These are phyloP conservation scores for Lasioglossum vierecki DNA, from an alignment of 2,888 invertebrate species.

Conservation along the genomic window DNA sequence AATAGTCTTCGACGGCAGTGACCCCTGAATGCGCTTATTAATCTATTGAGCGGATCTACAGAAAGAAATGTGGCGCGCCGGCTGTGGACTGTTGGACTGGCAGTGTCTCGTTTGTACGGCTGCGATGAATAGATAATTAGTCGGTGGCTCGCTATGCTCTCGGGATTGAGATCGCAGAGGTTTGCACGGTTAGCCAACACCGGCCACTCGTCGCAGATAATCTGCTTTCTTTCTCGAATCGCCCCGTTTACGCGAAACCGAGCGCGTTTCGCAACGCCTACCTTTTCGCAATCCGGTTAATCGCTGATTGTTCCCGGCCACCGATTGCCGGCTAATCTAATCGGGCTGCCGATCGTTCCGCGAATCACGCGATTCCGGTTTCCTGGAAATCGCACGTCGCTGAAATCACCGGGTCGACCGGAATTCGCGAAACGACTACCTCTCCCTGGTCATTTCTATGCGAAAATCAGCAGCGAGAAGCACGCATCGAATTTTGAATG, in stretches of 20 bases:
- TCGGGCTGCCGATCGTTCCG: slow-evolving; percentile 9
- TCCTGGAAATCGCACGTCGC: slow-evolving; percentile 34
- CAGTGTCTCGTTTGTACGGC: slow-evolving; percentile 39
- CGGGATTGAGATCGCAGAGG: neutral
- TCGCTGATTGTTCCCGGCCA: neutral
- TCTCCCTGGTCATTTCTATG: neutral
- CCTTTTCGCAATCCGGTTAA: neutral
- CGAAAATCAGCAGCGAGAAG: neutral
- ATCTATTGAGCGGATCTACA: slow-evolving; percentile 73
- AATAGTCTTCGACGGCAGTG: slow-evolving; percentile 69
- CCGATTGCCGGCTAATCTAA: slow-evolving; percentile 16
- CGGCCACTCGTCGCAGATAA: neutral
- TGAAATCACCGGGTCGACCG: neutral
- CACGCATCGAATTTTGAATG: neutral
- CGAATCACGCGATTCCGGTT: slow-evolving; percentile 43
- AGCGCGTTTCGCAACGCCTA: neutral
- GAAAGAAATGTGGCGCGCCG: slow-evolving; percentile 64
- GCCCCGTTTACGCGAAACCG: neutral
- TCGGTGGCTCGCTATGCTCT: neutral
- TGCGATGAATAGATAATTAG: slow-evolving; percentile 51
- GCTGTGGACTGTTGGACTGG: neutral
- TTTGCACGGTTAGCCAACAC: neutral
- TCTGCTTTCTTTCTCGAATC: neutral
- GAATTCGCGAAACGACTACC: too few relatives aligned
- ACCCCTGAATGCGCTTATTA: slow-evolving; percentile 75